A percentile compares a stretch with the other conserved stretches of the same genome.
Evolutionary conservation across 1,140 invertebrate genomes (phyloP).

Genomic region (Leguminivora glycinivorella): DNA sequence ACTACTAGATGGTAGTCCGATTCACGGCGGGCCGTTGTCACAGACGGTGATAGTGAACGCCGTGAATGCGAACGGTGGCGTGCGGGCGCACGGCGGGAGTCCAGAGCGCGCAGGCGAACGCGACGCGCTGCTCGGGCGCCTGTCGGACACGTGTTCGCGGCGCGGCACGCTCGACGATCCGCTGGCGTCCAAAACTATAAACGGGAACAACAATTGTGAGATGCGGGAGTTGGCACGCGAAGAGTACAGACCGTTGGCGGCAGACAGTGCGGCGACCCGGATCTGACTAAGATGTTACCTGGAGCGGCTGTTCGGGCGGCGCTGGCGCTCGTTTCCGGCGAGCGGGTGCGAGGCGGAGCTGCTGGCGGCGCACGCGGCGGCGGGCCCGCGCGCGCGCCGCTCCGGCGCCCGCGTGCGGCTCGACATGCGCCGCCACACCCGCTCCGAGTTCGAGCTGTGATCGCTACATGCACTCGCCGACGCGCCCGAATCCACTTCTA

Average conservation of each 20-base stretch:
- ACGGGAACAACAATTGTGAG: conserved; percentile 89
- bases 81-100: conserved; percentile 68
- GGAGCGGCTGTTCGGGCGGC: conserved; percentile 81
- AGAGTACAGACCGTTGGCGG: conserved; percentile 77
- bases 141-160: conserved; percentile 72
- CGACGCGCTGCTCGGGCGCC: conserved; percentile 78
- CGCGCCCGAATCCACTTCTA: conserved; percentile 31
- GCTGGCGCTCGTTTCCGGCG: conserved; percentile 76
- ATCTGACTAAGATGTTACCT: conserved; percentile 83
- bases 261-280: conserved; percentile 79
- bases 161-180: conserved; percentile 79
- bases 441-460: conserved; percentile 74
- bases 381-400: conserved; percentile 55
- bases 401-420: conserved; percentile 63
- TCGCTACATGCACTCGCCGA: conserved; percentile 29
- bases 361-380: conserved; percentile 67
- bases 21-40: conserved; percentile 71
- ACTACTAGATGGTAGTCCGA: conserved; percentile 69
- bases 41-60: conserved; percentile 74
- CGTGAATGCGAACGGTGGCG: conserved; percentile 74
- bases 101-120: conserved; percentile 76
- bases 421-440: conserved; percentile 69
- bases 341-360: conserved; percentile 76
- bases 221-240: conserved; percentile 81
- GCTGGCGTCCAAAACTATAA: conserved; percentile 80